Evolutionary conservation across 2,888 invertebrate genomes (phyloP).

Genomic region (Ophion costatus): DNA sequence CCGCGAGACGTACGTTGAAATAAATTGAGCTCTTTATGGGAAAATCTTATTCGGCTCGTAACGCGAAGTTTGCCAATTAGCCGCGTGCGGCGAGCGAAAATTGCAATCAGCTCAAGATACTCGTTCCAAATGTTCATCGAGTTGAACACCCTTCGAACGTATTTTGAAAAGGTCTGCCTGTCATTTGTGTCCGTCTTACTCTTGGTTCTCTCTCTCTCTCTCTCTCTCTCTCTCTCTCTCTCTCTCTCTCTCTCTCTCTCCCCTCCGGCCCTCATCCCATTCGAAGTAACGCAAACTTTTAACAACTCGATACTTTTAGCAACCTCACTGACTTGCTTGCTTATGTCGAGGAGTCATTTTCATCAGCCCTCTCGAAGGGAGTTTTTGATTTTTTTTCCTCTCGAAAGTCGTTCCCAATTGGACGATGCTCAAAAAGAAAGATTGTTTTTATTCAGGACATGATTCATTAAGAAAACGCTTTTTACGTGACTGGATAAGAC

Average conservation of each 20-base stretch:
- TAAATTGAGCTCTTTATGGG: conserved; percentile 65
- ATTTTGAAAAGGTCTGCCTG: conserved; percentile 39
- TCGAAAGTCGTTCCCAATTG: too few species aligned
- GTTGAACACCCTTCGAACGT: conserved; percentile 44
- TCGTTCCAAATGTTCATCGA: conserved; percentile 60
- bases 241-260: conserved; percentile 52
- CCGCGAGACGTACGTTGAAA: conserved; percentile 50
- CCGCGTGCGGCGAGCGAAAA: conserved; percentile 33
- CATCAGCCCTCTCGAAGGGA: not conserved
- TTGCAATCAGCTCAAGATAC: conserved; percentile 54
- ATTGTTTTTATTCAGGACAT: not conserved
- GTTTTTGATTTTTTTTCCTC: too few species aligned
- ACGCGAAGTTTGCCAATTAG: conserved; percentile 65
- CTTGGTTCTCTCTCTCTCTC: conserved; percentile 54
- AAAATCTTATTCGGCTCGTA: conserved; percentile 64
- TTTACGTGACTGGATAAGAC: too few species aligned
- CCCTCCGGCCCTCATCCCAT: conserved; percentile 56
- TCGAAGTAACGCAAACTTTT: not conserved
- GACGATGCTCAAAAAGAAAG: not conserved
- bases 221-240: conserved; percentile 53
- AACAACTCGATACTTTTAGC: conserved; percentile 14
- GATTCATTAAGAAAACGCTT: too few species aligned
- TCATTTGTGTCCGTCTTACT: not conserved
- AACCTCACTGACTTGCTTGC: not conserved
- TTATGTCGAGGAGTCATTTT: not conserved